A percentile compares a stretch with the other conserved stretches of the same genome.
These are phyloP conservation scores for Linnaemya tessellans DNA, from an alignment of 2,888 invertebrate genomes.

Conservation along the genomic window DNA sequence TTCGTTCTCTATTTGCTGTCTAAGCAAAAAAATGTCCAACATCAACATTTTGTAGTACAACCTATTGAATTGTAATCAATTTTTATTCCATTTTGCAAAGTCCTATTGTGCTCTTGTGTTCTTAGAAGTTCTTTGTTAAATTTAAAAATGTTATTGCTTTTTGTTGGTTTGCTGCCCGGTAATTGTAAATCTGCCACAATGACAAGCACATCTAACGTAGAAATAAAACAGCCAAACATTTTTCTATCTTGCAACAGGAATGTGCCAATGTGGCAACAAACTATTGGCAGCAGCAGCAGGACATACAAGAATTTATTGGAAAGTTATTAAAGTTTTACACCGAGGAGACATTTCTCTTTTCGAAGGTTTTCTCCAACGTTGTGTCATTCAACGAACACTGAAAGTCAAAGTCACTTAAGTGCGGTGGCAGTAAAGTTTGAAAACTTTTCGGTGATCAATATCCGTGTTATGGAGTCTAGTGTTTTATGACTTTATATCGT, in stretches of 20 bases:
- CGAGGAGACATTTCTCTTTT: slow-evolving; percentile 40
- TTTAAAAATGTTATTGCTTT: slow-evolving; percentile 38
- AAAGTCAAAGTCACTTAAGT: not conserved
- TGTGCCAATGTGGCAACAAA: not conserved
- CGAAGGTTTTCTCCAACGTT: not conserved
- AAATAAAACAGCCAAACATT: slow-evolving; percentile 7
- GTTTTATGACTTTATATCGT: slow-evolving; percentile 29
- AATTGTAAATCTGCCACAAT: slow-evolving; percentile 14
- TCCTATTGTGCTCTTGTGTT: not conserved
- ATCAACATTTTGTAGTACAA: slow-evolving; percentile 25
- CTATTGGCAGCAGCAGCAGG: slow-evolving; percentile 31
- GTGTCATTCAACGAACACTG: not conserved
- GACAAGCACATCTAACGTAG: slow-evolving; percentile 13
- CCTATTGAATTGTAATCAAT: slow-evolving; percentile 26
- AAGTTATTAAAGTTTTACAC: slow-evolving; percentile 37
- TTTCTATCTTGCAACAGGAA: not conserved
- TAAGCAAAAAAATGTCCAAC: slow-evolving; percentile 1
- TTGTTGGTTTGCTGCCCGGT: slow-evolving; percentile 23
- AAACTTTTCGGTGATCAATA: slow-evolving; percentile 47
- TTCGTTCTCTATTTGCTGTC: not conserved
- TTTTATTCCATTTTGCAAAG: slow-evolving; percentile 5
- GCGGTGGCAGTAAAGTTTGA: slow-evolving; percentile 13
- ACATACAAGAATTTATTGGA: not conserved
- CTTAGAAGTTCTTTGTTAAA: slow-evolving; percentile 13
- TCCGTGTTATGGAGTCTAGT: slow-evolving; percentile 6